These are phyloP conservation scores for Drosophila lini DNA, from an alignment of 1,140 invertebrate genomes.

Conservation along the genomic window DNA sequence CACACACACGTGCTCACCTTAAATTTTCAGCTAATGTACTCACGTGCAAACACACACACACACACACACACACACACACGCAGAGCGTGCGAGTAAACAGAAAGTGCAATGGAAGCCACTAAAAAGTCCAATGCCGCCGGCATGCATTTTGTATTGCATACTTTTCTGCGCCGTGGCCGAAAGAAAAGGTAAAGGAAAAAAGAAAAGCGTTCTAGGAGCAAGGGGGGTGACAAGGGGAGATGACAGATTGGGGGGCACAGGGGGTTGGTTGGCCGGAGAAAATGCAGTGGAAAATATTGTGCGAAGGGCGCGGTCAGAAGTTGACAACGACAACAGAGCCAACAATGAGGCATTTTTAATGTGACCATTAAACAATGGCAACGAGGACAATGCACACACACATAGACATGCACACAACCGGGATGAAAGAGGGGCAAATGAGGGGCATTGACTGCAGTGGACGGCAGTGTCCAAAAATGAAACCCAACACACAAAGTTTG, in stretches of 20 bases:
- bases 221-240: not conserved
- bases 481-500: constrained; percentile 51
- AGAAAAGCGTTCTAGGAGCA: constrained; percentile 11
- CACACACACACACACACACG: not conserved
- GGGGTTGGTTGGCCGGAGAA: constrained; percentile 9
- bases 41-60: constrained; percentile 16
- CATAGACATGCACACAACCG: constrained; percentile 39
- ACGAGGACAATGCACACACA: constrained; percentile 69
- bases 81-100: constrained; percentile 32
- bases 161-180: constrained; percentile 48
- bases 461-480: constrained; percentile 25
- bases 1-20: constrained; percentile 33
- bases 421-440: constrained; percentile 19
- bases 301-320: constrained; percentile 68
- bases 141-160: constrained; percentile 53
- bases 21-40: constrained; percentile 54
- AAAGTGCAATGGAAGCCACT: constrained; percentile 55
- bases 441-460: constrained; percentile 38
- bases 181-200: constrained; percentile 37
- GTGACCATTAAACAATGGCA: constrained; percentile 79
- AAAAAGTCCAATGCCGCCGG: constrained; percentile 53
- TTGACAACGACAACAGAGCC: constrained; percentile 55
- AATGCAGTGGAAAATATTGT: constrained; percentile 69
- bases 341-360: constrained; percentile 79
- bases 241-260: not conserved